Evolutionary conservation across 2,888 invertebrate species (phyloP), one percentile per base, ranked within the genome.

Genomic region (Prenolepis imparis): DNA sequence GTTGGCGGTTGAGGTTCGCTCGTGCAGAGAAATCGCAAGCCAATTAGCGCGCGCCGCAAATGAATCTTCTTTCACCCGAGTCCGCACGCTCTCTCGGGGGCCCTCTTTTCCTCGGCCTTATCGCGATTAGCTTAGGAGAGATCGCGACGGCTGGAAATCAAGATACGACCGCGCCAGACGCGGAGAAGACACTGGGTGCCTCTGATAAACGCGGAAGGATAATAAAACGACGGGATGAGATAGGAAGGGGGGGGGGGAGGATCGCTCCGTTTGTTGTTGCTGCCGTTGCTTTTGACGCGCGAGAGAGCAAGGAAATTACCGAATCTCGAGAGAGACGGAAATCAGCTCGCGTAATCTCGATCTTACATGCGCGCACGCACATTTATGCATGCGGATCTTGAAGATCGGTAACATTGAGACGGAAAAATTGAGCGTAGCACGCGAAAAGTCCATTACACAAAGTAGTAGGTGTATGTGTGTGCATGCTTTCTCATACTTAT

Each of bases 41-140:
- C 82, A 82, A 82, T 82, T 82, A 82, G 66, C 82, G 82, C 78
- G 41, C 82, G 44, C 81, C 78, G 82, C 80, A 82, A 82, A 82
- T 80, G 82, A 82, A 81, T 78, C 84, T 61, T 73, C 80, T 77
- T 87, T 84, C 81, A 68, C 68, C 57, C 70, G 41, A 18, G 1
- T 68, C 9, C 36, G 64, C 82, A 74, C 87, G 90, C 88, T 88
- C 83, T 87, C 85, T 75, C 87, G 89, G 75, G 82, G 84, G n/a
- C 41, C 72, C 52, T 66, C 59, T 75, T 61, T 73, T 64, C 84
- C 77, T 77, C 63, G 48, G 66, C 24, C 59, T 80, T 80, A 80
- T 80, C 78, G 78, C 78, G 73, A 80, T 80, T 59, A 72, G 78
- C 44, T 80, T 36, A n/a, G 73, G 32, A 72, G 59, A 72, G 72